A percentile compares a stretch with the other conserved stretches of the same genome.
These are phyloP conservation scores for Anniella stebbinsi DNA, from an alignment of 2,797 vertebrate species.

Conservation along the genomic window DNA sequence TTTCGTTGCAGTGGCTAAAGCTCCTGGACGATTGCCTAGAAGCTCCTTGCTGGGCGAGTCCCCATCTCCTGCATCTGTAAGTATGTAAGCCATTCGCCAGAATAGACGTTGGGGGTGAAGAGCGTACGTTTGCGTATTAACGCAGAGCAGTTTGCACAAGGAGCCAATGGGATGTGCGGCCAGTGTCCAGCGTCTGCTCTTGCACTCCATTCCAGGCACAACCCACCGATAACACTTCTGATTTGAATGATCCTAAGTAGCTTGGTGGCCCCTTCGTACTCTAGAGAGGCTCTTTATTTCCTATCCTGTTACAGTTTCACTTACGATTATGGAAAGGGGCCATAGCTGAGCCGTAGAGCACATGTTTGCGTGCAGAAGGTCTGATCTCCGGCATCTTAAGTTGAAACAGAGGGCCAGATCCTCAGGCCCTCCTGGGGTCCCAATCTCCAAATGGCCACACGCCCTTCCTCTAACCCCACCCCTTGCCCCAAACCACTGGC, in stretches of 20 bases:
- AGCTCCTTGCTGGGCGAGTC: conserved; percentile 88
- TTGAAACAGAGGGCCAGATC: too few relatives aligned
- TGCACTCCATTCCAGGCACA: neutral
- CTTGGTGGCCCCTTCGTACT: neutral
- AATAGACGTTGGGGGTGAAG: neutral
- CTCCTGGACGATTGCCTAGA: conserved; percentile 89
- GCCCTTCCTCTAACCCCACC: too few relatives aligned
- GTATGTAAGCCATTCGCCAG: conserved; percentile 52
- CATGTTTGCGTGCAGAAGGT: too few relatives aligned
- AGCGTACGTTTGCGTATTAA: neutral
- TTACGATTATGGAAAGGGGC: too few relatives aligned
- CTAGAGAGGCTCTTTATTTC: neutral
- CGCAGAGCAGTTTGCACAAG: neutral
- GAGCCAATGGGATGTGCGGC: neutral
- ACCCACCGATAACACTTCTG: neutral
- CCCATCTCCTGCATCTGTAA: conserved; percentile 89
- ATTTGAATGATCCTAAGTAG: neutral
- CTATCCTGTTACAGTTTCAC: too few relatives aligned
- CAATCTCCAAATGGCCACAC: too few relatives aligned
- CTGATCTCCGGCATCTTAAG: too few relatives aligned
- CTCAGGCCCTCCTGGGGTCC: too few relatives aligned
- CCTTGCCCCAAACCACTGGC: too few relatives aligned
- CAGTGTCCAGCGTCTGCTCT: too few relatives aligned
- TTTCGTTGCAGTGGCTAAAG: conserved; percentile 88
- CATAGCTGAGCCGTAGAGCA: too few relatives aligned